Evolutionary conservation across 2,888 invertebrate genomes (phyloP).

Genomic region (Unio pictorum): DNA sequence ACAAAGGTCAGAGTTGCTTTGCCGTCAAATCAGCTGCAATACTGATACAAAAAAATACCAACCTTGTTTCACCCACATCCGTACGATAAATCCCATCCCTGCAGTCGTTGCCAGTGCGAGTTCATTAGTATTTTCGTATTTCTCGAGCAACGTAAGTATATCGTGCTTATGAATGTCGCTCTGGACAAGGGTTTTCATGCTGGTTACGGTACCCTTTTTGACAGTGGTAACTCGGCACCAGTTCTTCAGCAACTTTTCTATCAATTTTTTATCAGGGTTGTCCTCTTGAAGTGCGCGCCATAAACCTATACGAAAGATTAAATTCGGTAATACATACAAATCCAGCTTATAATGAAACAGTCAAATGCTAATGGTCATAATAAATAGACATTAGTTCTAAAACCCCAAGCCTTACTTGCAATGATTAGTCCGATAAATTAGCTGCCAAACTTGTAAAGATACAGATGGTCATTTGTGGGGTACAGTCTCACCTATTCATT

Average conservation of each 20-base stretch:
- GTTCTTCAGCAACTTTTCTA: constrained; percentile 71
- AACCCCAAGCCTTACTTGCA: no score
- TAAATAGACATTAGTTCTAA: no score
- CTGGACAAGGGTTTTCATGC: constrained; percentile 46
- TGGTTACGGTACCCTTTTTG: constrained; percentile 50
- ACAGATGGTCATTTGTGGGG: no score
- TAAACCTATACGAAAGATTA: constrained; percentile 65
- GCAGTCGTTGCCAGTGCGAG: constrained; percentile 58
- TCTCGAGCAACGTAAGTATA: constrained; percentile 50
- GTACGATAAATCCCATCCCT: constrained; percentile 54
- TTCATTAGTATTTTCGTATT: constrained; percentile 59
- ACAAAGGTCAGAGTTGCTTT: no score
- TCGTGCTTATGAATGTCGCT: constrained; percentile 52
- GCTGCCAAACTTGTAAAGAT: no score
- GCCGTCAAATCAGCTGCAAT: background rate
- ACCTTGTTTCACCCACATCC: constrained; percentile 58
- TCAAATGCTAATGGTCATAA: background rate
- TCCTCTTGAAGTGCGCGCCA: constrained; percentile 70
- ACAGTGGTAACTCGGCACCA: constrained; percentile 57
- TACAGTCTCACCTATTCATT: no score
- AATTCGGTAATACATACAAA: background rate
- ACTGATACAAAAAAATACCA: constrained; percentile 1
- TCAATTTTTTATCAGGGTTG: constrained; percentile 60
- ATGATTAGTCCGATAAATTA: no score
- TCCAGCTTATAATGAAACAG: no score